Percentiles rank a stretch among this genome's conserved stretches.
Conservation (phyloP, 2,113 vertebrate species). For the Chlorodrepanis virens region DNA sequence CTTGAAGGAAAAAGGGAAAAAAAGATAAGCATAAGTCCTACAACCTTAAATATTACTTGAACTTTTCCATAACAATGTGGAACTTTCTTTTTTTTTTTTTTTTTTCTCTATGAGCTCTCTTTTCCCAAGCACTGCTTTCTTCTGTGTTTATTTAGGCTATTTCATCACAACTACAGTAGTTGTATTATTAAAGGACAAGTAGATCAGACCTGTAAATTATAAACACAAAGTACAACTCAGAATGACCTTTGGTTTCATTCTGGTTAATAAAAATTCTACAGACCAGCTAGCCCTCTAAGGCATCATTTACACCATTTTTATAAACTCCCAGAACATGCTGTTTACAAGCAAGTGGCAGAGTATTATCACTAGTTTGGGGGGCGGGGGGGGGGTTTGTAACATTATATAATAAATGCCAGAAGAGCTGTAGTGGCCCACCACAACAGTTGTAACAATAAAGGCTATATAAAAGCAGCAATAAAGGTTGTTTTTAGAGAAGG, state of each 20-base stretch:
- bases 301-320: not conserved
- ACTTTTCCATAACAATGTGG: not conserved
- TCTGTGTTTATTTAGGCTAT: not conserved
- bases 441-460: not conserved
- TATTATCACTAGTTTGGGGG: not conserved
- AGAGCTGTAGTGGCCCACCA: not conserved
- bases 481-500: not conserved
- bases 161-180: not conserved
- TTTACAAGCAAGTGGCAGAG: not conserved
- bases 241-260: slow-evolving; percentile 5
- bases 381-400: not conserved
- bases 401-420: not conserved
- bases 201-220: not conserved
- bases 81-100: not conserved
- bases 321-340: not conserved
- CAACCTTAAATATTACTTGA: not conserved
- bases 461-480: not conserved
- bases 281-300: not conserved
- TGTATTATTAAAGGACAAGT: not conserved
- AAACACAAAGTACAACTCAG: not conserved
- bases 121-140: not conserved
- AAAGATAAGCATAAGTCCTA: not conserved
- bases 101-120: not conserved
- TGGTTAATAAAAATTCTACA: not conserved
- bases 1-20: not conserved